Conservation (phyloP, 2,797 vertebrate genomes). For the Phoxinus dragarum region DNA sequence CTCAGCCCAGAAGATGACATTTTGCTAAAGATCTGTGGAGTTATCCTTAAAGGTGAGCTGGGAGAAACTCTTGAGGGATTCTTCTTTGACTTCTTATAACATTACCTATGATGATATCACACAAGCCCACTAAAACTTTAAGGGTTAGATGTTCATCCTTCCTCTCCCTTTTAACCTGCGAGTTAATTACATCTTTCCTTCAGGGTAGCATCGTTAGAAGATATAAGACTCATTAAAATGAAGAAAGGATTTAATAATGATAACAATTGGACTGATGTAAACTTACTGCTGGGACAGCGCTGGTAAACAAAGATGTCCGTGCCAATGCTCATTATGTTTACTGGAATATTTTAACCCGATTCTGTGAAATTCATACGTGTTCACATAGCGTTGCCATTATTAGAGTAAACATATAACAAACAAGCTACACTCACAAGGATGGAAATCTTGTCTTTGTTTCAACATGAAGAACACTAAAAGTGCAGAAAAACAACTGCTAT, state of each 20-base stretch:
- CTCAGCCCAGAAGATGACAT: not conserved
- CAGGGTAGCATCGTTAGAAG: constrained; percentile 72
- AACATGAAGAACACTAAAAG: not conserved
- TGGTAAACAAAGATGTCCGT: constrained; percentile 62
- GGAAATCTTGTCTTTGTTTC: constrained; percentile 7
- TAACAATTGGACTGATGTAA: constrained; percentile 68
- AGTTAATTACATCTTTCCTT: constrained; percentile 79
- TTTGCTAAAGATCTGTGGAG: constrained; percentile 10
- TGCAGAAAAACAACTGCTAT: constrained; percentile 7
- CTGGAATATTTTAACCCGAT: not conserved
- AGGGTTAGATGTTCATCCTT: constrained; percentile 73
- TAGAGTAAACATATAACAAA: not conserved
- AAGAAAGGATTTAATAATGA: constrained; percentile 78
- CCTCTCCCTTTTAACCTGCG: constrained; percentile 71
- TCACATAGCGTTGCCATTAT: not conserved
- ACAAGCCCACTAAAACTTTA: constrained; percentile 63
- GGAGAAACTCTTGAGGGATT: constrained; percentile 62
- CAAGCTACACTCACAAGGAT: not conserved
- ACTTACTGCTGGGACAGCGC: constrained; percentile 49
- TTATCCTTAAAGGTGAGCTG: constrained; percentile 10
- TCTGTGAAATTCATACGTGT: not conserved
- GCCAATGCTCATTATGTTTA: constrained; percentile 20
- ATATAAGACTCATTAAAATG: constrained; percentile 76
- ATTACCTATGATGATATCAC: constrained; percentile 67
- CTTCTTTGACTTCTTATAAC: constrained; percentile 68